Conservation (phyloP, 2,797 vertebrate species). For the Tiaroga cobitis region DNA sequence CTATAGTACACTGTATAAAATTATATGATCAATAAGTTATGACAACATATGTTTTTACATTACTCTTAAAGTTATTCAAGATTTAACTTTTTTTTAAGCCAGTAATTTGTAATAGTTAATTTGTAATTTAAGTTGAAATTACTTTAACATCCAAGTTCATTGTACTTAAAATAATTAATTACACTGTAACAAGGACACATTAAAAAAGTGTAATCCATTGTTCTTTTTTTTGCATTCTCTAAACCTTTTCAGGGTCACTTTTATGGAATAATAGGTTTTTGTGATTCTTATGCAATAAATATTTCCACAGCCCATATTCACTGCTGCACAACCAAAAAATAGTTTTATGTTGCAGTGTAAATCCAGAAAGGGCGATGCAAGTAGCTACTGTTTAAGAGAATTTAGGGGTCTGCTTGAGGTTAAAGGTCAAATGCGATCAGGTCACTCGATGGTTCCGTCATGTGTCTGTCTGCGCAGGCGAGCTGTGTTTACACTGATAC, state of each 20-base stretch:
- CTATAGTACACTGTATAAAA: neutral
- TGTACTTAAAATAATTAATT: neutral
- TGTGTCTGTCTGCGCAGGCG: conserved; percentile 16
- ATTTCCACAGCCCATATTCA: neutral
- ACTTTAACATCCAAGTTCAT: no score
- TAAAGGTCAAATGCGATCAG: conserved; percentile 31
- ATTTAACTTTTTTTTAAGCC: no score
- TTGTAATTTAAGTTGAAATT: no score
- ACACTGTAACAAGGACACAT: neutral
- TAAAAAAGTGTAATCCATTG: neutral
- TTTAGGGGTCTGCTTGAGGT: neutral
- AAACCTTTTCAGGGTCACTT: neutral
- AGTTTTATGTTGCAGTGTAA: neutral
- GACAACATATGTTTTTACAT: no score
- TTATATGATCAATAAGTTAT: no score
- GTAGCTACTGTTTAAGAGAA: neutral
- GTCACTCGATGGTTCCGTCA: conserved; percentile 9
- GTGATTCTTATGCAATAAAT: neutral
- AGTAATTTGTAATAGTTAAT: no score
- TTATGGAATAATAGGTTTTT: neutral
- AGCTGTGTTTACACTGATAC: conserved; percentile 63
- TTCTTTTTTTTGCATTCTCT: neutral
- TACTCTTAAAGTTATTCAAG: no score
- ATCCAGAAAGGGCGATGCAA: neutral
- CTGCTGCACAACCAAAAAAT: neutral